Conservation (phyloP, 2,797 vertebrate genomes). For the Monodelphis domestica region DNA sequence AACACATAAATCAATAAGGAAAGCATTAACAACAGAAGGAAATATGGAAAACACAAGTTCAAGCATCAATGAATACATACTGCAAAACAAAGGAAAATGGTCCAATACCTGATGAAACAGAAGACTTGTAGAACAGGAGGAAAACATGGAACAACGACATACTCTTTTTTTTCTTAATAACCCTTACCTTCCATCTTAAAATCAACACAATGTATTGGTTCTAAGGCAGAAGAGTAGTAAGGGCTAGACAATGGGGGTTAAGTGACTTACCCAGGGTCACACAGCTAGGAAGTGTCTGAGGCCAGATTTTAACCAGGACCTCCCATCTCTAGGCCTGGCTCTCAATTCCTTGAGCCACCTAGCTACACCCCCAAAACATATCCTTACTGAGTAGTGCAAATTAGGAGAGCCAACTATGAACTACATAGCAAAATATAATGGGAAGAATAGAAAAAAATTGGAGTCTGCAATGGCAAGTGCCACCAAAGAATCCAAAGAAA, state of each 20-base stretch:
- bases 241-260: too few relatives aligned
- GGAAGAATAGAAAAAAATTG: not conserved
- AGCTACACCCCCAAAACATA: too few relatives aligned
- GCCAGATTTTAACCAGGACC: too few relatives aligned
- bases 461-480: not conserved
- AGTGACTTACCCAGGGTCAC: too few relatives aligned
- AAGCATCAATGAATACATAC: not conserved
- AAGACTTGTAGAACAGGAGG: not conserved
- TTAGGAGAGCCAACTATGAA: not conserved
- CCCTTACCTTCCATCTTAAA: too few relatives aligned
- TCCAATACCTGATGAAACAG: not conserved
- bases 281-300: too few relatives aligned
- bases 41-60: not conserved
- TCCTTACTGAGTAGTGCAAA: not conserved
- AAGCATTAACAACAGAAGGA: not conserved
- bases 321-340: too few relatives aligned
- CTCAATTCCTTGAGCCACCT: too few relatives aligned
- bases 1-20: not conserved
- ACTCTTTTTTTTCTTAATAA: too few relatives aligned
- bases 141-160: not conserved
- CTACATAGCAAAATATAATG: not conserved
- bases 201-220: too few relatives aligned
- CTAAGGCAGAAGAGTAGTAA: too few relatives aligned
- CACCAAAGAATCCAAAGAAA: too few relatives aligned
- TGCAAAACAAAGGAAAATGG: not conserved